Evolutionary conservation across 2,888 invertebrate genomes (phyloP), one percentile per base, ranked within the genome.

Genomic region (Parnassius apollo): DNA sequence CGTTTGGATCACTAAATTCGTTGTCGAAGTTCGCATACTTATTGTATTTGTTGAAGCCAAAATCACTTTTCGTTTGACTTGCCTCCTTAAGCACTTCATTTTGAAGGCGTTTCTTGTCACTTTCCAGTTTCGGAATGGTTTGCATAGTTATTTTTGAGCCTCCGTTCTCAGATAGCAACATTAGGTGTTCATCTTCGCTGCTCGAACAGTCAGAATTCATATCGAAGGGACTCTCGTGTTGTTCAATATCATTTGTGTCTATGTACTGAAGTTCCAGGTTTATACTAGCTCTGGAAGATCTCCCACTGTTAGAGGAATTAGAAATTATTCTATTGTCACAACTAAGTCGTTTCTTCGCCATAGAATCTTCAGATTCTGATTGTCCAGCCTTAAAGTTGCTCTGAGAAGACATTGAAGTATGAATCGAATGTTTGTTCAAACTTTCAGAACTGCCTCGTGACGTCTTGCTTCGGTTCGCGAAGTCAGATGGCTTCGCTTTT

Each of bases 71-170:
- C 0, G 84, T 75, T 69, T 86, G 89, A 13, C 80, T 84, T 0
- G 90, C 80, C 67, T 92, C 91, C 68, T 92, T 91, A 0, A 91
- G 60, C 0, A 91, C 86, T 0, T 91, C 91, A 45, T 86, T 86
- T 49, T 83, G 83, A 44, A 75, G 75, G 66, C 77, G 83, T 59
- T 74, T 80, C 59, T 78, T 78, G 7, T 85, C 85, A 0, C 59
- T 45, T 13, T 80, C 75, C 0, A 64, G 49, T 13, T 69, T 73
- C 0, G 83, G 80, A 42, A 90, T 78, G 0, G 85, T 65, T 65
- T 91, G 87, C 88, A 92, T 92, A 0, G 92, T 92, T 1, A 92
- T 92, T 70, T 89, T 91, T 0, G 90, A 85, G 0, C 88, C 91
- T 0, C 86, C 91, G 53, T 91, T 88, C 67, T 92, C 92, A 0